Base-by-base conservation (phyloP, 2,797 vertebrate genomes). In the Sebastes diaconus region DNA sequence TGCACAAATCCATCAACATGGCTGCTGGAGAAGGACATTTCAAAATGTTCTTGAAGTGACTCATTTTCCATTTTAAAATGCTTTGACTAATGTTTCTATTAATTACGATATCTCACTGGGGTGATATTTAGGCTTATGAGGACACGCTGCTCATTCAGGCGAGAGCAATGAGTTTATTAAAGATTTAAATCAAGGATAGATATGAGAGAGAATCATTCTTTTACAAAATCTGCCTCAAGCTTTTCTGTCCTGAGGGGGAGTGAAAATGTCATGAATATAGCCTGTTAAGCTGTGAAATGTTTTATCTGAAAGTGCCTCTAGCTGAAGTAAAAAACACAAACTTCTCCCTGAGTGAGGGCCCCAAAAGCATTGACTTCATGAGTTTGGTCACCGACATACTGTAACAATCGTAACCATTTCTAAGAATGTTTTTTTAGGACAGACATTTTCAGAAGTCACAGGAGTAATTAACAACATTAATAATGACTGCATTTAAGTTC, bases 41-140 rank as follows among this genome's bases (percentile, higher is more conserved):
- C 42, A 78, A 77, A 89, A 90, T 81, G 87, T 90, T 91, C 86
- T 90, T 88, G 80, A 88, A 87, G 85, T 90, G 87, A 91, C 89
- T 90, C 74, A 79, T 87, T 73, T 85, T 77, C 79, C 60, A 78
- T 88, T 88, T 88, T 85, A 90, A 94, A 90, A 88, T 68, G 39
- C 80, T 86, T 85, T 83, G 74, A 90, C 88, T 92, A 93, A 94
- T 93, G 90, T 82, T 89, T 90, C 83, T 88, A 87, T 92, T 94
- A 93, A 92, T 93, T 93, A 88, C 72, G 77, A 30, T 75, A 88
- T 81, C 84, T 87, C 83, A 82, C 86, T 74, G 60, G 83, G 86
- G 81, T 92, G 89, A 93, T 78, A 86, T 91, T 92, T 87, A 84
- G 83, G 91, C 84, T 82, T 76, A 68, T 55, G 72, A 85, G 81